Base-by-base conservation (phyloP, 37 sponge, comb jelly and placozoan genomes). In the Hormiphora californensis region DNA sequence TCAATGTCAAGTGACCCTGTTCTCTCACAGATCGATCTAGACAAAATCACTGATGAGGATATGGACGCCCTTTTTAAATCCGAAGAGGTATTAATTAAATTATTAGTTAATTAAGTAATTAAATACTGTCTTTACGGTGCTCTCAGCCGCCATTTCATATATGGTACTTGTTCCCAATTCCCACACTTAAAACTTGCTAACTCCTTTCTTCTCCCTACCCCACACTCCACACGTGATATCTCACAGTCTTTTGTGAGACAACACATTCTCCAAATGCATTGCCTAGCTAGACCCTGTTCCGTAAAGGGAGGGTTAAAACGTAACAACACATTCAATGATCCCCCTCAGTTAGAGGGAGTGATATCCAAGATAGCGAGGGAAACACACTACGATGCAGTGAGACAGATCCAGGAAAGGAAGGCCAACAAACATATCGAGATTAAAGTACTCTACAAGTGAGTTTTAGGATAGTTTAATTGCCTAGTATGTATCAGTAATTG, bases 381-480 rank as follows among this genome's bases (percentile, higher is more conserved):
- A 4, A 40, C 81, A n/a, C 81, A 32, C 41, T 36, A 33, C 46
- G 46, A 73, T 43, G 46, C 46, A 28, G 43, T 43, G 46, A 73
- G 25, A 33, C 36, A 73, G 23, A 30, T 57, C 17, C 28, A 57
- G 59, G 59, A 27, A 4, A 43, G 21, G 44, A 43, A 73, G 81
- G 9, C 40, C 9, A 73, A 73, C 4, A 43, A 33, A 12, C 44
- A 37, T 22, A 73, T 73, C 2, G 81, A 73, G 23, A 73, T 73
- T 11, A 73, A 73, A 73, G 46, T 73, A 8, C 17, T 73, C 9
- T 73, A 73, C 81, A 33, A 46, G 81, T 73, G 25, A 36, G 37
- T 3, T 65, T 32, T 11, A 65, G 35, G 37, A 49, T 49, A 49
- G 15, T 49, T 15, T 15, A 17, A 49, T 17, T 49, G n/a, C n/a